Conservation (phyloP, 2,888 invertebrate genomes). For the Synergus laeviventris region DNA sequence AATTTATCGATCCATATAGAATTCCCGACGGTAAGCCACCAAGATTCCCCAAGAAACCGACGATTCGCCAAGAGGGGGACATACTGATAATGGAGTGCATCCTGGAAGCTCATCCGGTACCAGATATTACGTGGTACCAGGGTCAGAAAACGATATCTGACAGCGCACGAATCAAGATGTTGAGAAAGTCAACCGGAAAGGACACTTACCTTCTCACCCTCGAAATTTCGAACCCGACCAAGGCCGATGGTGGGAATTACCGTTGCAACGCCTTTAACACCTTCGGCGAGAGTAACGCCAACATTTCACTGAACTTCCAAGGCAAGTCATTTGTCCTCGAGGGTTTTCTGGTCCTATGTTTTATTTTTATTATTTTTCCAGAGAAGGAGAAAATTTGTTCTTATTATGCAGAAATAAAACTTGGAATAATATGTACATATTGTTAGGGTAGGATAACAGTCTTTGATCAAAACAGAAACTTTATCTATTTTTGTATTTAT, state of each 20-base stretch:
- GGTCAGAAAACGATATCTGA: conserved; percentile 90
- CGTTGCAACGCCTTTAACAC: conserved; percentile 99
- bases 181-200: conserved; percentile 90
- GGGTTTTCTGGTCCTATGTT: conserved; percentile 25
- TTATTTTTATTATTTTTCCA: conserved; percentile 23
- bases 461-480: neutral
- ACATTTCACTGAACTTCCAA: conserved; percentile 99
- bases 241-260: conserved; percentile 98
- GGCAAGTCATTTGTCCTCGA: conserved; percentile 80
- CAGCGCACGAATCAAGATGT: conserved; percentile 92
- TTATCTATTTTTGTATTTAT: neutral
- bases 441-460: neutral
- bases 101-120: conserved; percentile 95
- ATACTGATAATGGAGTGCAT: conserved; percentile 96
- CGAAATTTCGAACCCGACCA: conserved; percentile 96
- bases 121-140: conserved; percentile 97
- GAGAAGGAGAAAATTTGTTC: conserved; percentile 8
- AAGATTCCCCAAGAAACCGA: conserved; percentile 97
- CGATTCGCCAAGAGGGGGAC: conserved; percentile 95
- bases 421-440: neutral
- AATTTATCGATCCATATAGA: conserved; percentile 78
- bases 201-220: conserved; percentile 94
- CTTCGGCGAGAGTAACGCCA: conserved; percentile 99
- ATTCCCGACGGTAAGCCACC: conserved; percentile 97
- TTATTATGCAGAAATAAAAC: neutral